These are phyloP conservation scores for Drosophila teissieri DNA, from an alignment of 1,140 invertebrate genomes.

Conservation along the genomic window DNA sequence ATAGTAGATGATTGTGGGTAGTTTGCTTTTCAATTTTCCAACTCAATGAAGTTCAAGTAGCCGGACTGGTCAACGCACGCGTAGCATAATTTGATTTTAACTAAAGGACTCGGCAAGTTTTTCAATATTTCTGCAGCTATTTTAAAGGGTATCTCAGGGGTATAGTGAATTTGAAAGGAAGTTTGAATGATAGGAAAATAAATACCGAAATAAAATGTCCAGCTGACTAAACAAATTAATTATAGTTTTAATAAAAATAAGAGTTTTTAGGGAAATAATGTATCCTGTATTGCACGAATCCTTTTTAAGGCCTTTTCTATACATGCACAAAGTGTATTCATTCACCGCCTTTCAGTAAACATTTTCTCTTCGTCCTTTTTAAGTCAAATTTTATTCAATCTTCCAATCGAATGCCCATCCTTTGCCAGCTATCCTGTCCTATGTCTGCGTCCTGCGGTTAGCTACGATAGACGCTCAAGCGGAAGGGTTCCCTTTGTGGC, in stretches of 20 bases:
- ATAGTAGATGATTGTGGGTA: constrained; percentile 30
- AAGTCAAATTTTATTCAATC: constrained; percentile 85
- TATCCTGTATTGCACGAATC: background rate
- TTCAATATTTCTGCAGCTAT: constrained; percentile 44
- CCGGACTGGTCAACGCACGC: constrained; percentile 49
- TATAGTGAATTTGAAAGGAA: background rate
- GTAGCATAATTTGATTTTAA: constrained; percentile 67
- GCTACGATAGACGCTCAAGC: constrained; percentile 74
- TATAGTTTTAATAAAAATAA: too few species aligned
- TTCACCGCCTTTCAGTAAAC: background rate
- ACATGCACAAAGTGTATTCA: background rate
- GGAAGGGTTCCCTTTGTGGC: constrained; percentile 70
- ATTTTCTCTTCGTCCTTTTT: constrained; percentile 56
- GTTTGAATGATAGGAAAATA: too few species aligned
- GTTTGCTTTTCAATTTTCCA: constrained; percentile 84
- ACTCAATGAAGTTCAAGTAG: constrained; percentile 81
- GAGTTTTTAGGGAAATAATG: background rate
- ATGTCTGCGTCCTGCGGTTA: constrained; percentile 68
- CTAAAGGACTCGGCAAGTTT: constrained; percentile 38
- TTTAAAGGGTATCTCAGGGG: constrained; percentile 27
- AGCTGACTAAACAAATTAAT: too few species aligned
- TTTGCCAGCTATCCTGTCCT: constrained; percentile 28
- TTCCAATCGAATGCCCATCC: constrained; percentile 78
- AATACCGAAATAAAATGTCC: too few species aligned
- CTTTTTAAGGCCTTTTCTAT: background rate